These are phyloP conservation scores for Hiodon tergisus DNA, from an alignment of 2,113 vertebrate genomes.

Conservation along the genomic window DNA sequence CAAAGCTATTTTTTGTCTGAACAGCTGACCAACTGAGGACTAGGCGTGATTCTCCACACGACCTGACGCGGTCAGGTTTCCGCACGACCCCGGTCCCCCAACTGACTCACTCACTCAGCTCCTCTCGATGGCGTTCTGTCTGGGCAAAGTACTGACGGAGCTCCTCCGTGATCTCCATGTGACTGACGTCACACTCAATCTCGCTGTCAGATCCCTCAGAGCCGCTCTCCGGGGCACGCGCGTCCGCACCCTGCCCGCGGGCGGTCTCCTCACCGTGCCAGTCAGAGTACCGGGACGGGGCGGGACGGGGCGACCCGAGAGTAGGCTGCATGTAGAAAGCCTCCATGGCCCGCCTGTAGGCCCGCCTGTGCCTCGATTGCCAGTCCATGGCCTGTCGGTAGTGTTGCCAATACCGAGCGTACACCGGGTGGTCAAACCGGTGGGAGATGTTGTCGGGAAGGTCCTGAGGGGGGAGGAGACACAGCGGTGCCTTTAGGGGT, in stretches of 20 bases:
- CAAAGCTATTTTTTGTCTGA: too few species aligned
- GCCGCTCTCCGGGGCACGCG: slow-evolving; percentile 26
- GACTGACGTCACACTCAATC: slow-evolving; percentile 82
- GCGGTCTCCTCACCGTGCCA: slow-evolving; percentile 40
- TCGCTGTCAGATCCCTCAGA: slow-evolving; percentile 51
- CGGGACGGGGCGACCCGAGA: slow-evolving; percentile 22
- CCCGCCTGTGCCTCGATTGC: slow-evolving; percentile 72
- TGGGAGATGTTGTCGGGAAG: slow-evolving; percentile 31
- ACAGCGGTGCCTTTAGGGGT: too few species aligned
- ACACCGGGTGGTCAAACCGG: slow-evolving; percentile 69
- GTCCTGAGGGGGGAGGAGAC: slow-evolving; percentile 19
- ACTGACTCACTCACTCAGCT: slow-evolving; percentile 74
- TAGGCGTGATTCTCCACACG: too few species aligned
- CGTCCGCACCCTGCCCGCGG: background rate
- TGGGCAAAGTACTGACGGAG: slow-evolving; percentile 88
- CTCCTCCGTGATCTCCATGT: slow-evolving; percentile 94
- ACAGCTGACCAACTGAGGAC: too few species aligned
- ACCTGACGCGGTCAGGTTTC: too few species aligned
- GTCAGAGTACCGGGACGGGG: slow-evolving; percentile 42
- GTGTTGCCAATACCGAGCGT: slow-evolving; percentile 84
- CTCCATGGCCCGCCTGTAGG: slow-evolving; percentile 73
- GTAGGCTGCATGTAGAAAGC: slow-evolving; percentile 44
- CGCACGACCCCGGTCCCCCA: background rate
- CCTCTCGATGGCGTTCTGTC: slow-evolving; percentile 79
- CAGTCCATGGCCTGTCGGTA: slow-evolving; percentile 81